A percentile compares a stretch with the other conserved stretches of the same genome.
Evolutionary conservation across 1,140 invertebrate genomes (phyloP).

Genomic region (Leptoteleia sp.): DNA sequence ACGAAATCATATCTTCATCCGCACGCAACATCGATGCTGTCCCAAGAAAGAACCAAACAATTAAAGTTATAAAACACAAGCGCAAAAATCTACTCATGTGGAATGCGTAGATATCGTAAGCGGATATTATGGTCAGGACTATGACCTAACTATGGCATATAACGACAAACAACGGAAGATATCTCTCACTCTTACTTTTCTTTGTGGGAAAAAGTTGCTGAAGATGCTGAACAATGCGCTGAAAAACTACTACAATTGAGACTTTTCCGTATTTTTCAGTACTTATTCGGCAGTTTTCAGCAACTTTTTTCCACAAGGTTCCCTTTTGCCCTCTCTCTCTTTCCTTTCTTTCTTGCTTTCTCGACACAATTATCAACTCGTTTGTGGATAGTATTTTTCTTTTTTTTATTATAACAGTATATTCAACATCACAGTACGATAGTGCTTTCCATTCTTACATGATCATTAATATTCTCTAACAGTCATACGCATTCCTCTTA

Average conservation of each 20-base stretch:
- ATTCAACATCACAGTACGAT: slow-evolving; percentile 82
- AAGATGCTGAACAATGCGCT: too few species aligned
- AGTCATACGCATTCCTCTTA: slow-evolving; percentile 72
- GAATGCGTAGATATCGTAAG: slow-evolving; percentile 54
- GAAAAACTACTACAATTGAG: too few species aligned
- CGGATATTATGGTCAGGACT: slow-evolving; percentile 39
- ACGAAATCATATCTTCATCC: slow-evolving; percentile 12
- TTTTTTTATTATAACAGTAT: slow-evolving; percentile 75
- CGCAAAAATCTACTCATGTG: slow-evolving; percentile 43
- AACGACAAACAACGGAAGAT: slow-evolving; percentile 62
- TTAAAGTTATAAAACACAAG: slow-evolving; percentile 40
- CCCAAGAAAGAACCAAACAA: slow-evolving; percentile 32
- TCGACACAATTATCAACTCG: slow-evolving; percentile 60
- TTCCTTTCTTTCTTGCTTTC: background rate
- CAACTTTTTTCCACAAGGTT: too few species aligned
- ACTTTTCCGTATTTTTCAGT: too few species aligned
- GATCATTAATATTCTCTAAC: slow-evolving; percentile 74
- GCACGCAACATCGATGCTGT: slow-evolving; percentile 27
- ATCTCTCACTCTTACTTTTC: too few species aligned
- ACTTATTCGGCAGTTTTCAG: too few species aligned
- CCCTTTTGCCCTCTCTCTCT: slow-evolving; percentile 7
- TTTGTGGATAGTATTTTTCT: slow-evolving; percentile 68
- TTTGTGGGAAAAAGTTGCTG: too few species aligned
- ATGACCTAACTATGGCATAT: slow-evolving; percentile 47
- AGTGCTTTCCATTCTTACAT: slow-evolving; percentile 77